Evolutionary conservation across 2,113 vertebrate species (phyloP), one percentile per base, ranked within the genome.

Genomic region (Ageneiosus marmoratus): DNA sequence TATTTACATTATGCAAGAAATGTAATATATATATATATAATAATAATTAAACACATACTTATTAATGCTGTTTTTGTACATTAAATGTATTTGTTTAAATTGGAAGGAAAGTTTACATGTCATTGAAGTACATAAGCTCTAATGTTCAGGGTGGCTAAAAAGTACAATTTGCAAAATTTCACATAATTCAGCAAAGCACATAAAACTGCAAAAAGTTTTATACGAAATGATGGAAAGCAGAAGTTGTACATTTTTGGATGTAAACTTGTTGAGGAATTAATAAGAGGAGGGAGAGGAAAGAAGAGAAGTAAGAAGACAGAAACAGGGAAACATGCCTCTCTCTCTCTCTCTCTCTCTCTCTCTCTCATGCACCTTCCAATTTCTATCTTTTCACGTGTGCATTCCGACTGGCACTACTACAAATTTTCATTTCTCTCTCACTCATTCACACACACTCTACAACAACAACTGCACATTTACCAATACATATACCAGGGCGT

Each of bases 271-370:
- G 32, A 69, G 18, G 73, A 83, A 80, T 80, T 70, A 77, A 67
- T 32, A 63, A 75, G 62, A 72, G 41, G 13, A 65, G 24, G 62
- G 4, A 44, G 24, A n/a, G 24, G 27, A 77, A 75, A 83, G 82
- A 85, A 86, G 77, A 37, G 55, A 77, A 32, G 63, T 5, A 32
- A 44, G 56, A 77, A 89, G 53, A 86, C 63, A 86, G 79, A 86
- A 73, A 22, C 44, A 77, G 50, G 53, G 55, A 80, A 51, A 85
- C 79, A 58, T 37, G 63, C 70, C 63, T 70, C 51, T 44, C 48
- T 78, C 67, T 82, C 53, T 27, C 62, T 69, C 50, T 46, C 41
- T 44, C 7, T 46, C 75, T 63, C 22, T 70, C 80, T 22, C 34
- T 76, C 8, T 51, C 1, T 63, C 11, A n/a, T 9, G 4, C 24